Percentiles rank a stretch among this genome's conserved stretches.
phyloP scores from a whole-genome alignment of 2,888 invertebrate species.

The Portevinia maculata region DNA sequence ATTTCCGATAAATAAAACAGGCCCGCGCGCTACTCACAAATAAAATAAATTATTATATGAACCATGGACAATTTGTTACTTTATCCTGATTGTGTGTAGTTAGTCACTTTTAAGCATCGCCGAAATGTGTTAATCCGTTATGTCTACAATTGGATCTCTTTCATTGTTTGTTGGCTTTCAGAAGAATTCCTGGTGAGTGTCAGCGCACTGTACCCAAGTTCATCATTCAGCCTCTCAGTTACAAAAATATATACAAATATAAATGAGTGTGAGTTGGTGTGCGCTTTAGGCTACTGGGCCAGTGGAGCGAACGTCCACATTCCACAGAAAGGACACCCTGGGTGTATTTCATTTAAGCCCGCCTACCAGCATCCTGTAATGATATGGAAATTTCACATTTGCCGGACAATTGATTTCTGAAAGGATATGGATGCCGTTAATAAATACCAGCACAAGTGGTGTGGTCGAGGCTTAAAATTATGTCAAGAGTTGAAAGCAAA shows the following conservation, averaged over 20 bases:
- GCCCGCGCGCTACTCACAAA: too few relatives aligned
- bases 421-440: conserved; percentile 62
- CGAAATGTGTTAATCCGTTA: conserved; percentile 27
- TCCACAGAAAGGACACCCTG: conserved; percentile 2
- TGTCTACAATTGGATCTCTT: conserved; percentile 13
- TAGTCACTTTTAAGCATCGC: background rate
- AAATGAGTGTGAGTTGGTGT: too few relatives aligned
- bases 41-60: too few relatives aligned
- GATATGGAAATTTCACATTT: conserved; percentile 69
- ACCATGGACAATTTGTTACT: background rate
- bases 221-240: conserved; percentile 47
- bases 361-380: conserved; percentile 27
- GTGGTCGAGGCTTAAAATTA: conserved; percentile 7
- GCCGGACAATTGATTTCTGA: conserved; percentile 70
- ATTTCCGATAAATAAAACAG: background rate
- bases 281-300: conserved; percentile 41
- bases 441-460: conserved; percentile 27
- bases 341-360: background rate
- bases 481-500: conserved; percentile 40
- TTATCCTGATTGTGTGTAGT: background rate
- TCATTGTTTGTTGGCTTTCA: conserved; percentile 41
- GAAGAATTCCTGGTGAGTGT: conserved; percentile 27
- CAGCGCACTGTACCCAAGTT: background rate
- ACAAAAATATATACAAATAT: conserved; percentile 21
- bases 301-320: conserved; percentile 31